Conservation (phyloP, 2,797 vertebrate genomes). For the Poeciliopsis presidionis region DNA sequence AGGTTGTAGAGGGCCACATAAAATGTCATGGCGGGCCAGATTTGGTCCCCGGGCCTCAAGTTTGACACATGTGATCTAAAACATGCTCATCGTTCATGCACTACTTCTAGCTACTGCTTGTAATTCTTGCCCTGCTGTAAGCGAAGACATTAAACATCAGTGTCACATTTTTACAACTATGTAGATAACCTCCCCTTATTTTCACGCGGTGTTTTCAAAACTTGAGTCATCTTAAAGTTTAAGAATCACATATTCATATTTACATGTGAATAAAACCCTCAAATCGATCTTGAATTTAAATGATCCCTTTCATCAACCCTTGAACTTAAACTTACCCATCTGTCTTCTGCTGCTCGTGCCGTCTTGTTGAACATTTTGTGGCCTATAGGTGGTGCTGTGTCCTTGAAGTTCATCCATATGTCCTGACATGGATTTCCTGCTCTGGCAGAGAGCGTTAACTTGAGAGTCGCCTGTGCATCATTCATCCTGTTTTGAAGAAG, state of each 20-base stretch:
- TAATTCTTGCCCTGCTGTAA: neutral
- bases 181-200: neutral
- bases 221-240: neutral
- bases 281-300: neutral
- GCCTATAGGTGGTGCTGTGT: constrained; percentile 47
- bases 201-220: neutral
- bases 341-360: neutral
- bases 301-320: neutral
- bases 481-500: constrained; percentile 67
- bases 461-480: constrained; percentile 18
- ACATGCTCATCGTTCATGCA: neutral
- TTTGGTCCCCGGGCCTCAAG: no score
- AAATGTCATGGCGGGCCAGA: no score
- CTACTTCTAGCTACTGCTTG: neutral
- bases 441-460: constrained; percentile 1
- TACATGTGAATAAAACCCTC: neutral
- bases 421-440: constrained; percentile 16
- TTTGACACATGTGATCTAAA: neutral
- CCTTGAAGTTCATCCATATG: constrained; percentile 4
- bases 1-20: no score
- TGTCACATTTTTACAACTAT: neutral
- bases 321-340: neutral
- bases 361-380: neutral
- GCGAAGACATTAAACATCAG: neutral
- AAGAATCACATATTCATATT: neutral